These are phyloP conservation scores for Papilio polytes DNA, from an alignment of 1,140 invertebrate species.

Conservation along the genomic window DNA sequence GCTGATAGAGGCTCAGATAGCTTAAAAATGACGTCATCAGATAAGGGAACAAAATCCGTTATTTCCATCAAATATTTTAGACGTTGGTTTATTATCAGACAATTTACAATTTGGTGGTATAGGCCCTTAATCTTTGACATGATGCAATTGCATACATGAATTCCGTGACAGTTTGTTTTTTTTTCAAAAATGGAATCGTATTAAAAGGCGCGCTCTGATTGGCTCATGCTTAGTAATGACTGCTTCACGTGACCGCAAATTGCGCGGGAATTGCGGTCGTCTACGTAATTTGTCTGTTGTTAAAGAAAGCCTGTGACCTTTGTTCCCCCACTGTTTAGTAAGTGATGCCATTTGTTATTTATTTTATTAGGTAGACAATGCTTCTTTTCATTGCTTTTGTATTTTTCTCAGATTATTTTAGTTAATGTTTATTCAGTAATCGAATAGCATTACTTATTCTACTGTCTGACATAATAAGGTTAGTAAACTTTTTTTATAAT, in stretches of 20 bases:
- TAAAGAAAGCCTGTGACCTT: slow-evolving; percentile 39
- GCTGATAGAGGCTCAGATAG: no score
- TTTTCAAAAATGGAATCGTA: slow-evolving; percentile 60
- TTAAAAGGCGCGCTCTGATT: slow-evolving; percentile 71
- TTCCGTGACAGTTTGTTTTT: no score
- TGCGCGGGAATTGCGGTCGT: slow-evolving; percentile 61
- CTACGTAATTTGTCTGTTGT: slow-evolving; percentile 49
- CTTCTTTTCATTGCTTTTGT: slow-evolving; percentile 33
- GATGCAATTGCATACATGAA: no score
- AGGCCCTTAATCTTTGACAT: no score
- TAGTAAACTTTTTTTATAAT: no score
- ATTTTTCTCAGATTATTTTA: not conserved
- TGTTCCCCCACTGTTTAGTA: slow-evolving; percentile 44
- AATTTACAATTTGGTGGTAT: no score
- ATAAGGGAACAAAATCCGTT: no score
- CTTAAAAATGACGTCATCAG: no score
- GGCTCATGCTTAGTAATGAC: slow-evolving; percentile 67
- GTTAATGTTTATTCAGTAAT: not conserved
- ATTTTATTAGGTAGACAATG: slow-evolving; percentile 34
- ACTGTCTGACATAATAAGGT: no score
- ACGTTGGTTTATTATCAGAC: no score
- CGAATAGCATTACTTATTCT: no score
- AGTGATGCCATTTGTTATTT: slow-evolving; percentile 36
- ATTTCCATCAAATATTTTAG: no score
- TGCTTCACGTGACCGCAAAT: slow-evolving; percentile 77